These are phyloP conservation scores for Acanthosepion pharaonis DNA, from an alignment of 2,888 invertebrate species.

Conservation along the genomic window DNA sequence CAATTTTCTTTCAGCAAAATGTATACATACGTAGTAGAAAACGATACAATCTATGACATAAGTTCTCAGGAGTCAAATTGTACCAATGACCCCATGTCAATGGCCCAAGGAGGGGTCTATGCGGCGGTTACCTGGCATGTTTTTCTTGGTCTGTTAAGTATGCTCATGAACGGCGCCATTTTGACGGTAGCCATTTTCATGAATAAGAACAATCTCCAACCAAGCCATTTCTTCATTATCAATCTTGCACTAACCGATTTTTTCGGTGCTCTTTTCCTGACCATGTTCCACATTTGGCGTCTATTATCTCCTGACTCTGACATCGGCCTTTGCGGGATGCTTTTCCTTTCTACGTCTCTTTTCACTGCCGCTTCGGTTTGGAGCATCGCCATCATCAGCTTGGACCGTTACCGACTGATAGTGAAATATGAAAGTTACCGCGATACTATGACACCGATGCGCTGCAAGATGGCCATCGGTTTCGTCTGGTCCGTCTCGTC, in stretches of 20 bases:
- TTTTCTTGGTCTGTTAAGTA: background rate
- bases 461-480: conserved; percentile 41
- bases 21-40: background rate
- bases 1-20: background rate
- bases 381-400: conserved; percentile 43
- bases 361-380: conserved; percentile 24
- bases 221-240: conserved; percentile 45
- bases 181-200: conserved; percentile 2
- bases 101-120: conserved; percentile 10
- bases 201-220: conserved; percentile 35
- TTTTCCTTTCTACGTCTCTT: conserved; percentile 15
- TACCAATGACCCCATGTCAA: conserved; percentile 21
- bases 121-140: conserved; percentile 33
- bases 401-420: conserved; percentile 39
- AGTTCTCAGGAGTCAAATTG: background rate
- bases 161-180: conserved; percentile 37
- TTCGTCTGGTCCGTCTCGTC: conserved; percentile 42
- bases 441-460: background rate
- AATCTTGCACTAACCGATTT: conserved; percentile 38
- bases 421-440: conserved; percentile 35
- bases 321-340: conserved; percentile 22
- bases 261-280: background rate
- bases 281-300: conserved; percentile 42
- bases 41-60: background rate
- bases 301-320: background rate